A percentile compares a stretch with the other conserved stretches of the same genome.
Evolutionary conservation across 2,888 invertebrate genomes (phyloP).

Genomic region (Dolichopus griseipennis): DNA sequence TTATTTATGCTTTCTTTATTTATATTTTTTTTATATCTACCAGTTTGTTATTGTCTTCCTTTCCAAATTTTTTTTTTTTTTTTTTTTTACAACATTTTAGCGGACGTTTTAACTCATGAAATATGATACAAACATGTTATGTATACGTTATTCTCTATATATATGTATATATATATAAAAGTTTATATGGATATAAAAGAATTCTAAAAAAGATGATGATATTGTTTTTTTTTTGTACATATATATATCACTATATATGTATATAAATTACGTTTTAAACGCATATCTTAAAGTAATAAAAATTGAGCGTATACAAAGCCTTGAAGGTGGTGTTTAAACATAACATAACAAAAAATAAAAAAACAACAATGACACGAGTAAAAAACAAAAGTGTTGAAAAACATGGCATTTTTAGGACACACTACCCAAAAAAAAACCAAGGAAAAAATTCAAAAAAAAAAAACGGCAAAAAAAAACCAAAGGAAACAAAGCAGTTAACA

Average conservation of each 20-base stretch:
- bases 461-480: no score
- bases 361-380: neutral
- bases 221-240: neutral
- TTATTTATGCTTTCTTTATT: no score
- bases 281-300: neutral
- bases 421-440: neutral
- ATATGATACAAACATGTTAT: neutral
- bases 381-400: slow-evolving; percentile 4
- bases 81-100: neutral
- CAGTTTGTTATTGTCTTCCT: neutral
- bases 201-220: neutral
- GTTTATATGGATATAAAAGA: neutral
- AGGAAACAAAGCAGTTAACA: no score
- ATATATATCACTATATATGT: no score
- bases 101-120: neutral
- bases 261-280: neutral
- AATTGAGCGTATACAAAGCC: neutral
- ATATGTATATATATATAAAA: neutral
- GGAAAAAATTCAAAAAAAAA: neutral
- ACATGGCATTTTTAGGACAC: slow-evolving; percentile 6
- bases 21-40: no score
- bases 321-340: no score
- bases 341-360: neutral
- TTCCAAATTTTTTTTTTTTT: neutral
- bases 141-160: neutral